Percentiles rank a stretch among this genome's conserved stretches.
phyloP scores from a whole-genome alignment of 2,888 invertebrate species.

The Drosophila subsilvestris region DNA sequence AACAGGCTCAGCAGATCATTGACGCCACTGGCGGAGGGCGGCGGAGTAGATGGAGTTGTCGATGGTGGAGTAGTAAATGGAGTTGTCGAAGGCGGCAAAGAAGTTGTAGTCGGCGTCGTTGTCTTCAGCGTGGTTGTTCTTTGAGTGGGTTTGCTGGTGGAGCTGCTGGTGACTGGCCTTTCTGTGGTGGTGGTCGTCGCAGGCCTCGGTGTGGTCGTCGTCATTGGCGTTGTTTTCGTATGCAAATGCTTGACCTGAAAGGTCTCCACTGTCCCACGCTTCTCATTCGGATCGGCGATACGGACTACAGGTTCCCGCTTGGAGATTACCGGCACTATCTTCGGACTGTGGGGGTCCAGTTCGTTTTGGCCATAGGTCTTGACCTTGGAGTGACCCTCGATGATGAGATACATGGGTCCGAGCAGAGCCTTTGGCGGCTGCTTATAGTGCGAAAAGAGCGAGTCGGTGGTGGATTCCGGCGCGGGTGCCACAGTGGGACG shows the following conservation, averaged over 20 bases:
- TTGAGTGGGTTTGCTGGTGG: slow-evolving; percentile 8
- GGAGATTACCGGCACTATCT: slow-evolving; percentile 83
- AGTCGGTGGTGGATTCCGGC: slow-evolving; percentile 85
- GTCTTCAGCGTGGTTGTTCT: slow-evolving; percentile 6
- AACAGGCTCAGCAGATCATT: slow-evolving; percentile 81
- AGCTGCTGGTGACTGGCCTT: neutral
- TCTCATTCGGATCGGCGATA: slow-evolving; percentile 79
- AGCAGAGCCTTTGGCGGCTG: slow-evolving; percentile 86
- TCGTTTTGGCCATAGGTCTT: slow-evolving; percentile 90
- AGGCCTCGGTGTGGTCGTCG: slow-evolving; percentile 33
- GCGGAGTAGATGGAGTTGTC: slow-evolving; percentile 3
- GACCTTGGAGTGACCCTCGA: slow-evolving; percentile 93
- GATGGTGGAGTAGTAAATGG: neutral
- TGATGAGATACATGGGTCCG: slow-evolving; percentile 90
- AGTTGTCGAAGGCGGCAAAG: neutral
- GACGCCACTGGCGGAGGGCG: slow-evolving; percentile 61
- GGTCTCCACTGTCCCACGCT: slow-evolving; percentile 80
- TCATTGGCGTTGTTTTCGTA: slow-evolving; percentile 73
- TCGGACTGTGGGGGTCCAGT: slow-evolving; percentile 82
- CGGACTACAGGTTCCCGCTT: slow-evolving; percentile 82
- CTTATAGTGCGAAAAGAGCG: slow-evolving; percentile 87
- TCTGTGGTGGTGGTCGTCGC: slow-evolving; percentile 6
- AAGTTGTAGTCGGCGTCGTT: slow-evolving; percentile 15
- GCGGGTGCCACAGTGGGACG: slow-evolving; percentile 83
- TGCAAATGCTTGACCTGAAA: slow-evolving; percentile 83